phyloP scores from a whole-genome alignment of 2,797 vertebrate genomes.

The Acrossocheilus wenchowensis region DNA sequence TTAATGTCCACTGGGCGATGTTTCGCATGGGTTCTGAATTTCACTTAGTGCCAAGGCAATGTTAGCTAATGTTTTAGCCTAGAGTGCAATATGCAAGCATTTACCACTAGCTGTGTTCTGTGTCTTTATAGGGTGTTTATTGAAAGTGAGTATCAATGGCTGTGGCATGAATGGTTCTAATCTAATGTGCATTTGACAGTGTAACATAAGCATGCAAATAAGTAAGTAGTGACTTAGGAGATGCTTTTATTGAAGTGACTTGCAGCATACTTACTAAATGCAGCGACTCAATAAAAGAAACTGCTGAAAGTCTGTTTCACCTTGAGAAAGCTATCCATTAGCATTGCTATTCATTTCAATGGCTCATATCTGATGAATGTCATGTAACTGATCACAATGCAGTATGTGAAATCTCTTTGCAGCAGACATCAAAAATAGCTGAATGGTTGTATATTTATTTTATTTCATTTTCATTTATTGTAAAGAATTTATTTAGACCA shows the following conservation, averaged over 20 bases:
- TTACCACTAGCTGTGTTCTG: neutral
- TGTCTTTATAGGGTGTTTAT: neutral
- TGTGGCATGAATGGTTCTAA: neutral
- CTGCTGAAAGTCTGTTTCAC: neutral
- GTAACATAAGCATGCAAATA: conserved; percentile 19
- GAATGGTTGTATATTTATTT: neutral
- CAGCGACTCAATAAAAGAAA: neutral
- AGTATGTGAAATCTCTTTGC: neutral
- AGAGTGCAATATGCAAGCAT: neutral
- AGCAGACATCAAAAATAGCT: neutral
- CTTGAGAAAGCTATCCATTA: neutral
- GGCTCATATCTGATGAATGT: neutral
- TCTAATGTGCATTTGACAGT: neutral
- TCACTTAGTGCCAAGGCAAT: conserved; percentile 24
- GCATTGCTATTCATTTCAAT: conserved; percentile 4
- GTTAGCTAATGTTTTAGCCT: conserved; percentile 14
- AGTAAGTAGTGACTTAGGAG: neutral
- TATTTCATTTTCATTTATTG: neutral
- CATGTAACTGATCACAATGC: neutral
- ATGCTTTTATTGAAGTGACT: conserved; percentile 17
- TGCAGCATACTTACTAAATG: neutral
- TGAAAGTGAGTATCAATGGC: neutral
- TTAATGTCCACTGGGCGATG: conserved; percentile 18
- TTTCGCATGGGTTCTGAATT: conserved; percentile 18
- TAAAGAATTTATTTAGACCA: neutral